phyloP scores from a whole-genome alignment of 2,888 invertebrate genomes.

The Rotaria socialis region DNA sequence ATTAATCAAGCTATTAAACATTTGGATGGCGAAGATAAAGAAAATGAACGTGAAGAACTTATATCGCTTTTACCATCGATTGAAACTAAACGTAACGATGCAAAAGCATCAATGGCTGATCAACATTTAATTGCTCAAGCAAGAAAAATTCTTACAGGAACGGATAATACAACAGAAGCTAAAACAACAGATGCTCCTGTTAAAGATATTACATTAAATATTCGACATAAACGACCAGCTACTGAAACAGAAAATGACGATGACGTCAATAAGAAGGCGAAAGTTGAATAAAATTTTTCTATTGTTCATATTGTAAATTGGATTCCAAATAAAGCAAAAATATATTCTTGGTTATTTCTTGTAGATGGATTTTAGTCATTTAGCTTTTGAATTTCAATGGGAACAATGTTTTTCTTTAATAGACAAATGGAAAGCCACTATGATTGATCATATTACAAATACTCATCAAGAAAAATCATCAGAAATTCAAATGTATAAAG shows the following conservation, averaged over 20 bases:
- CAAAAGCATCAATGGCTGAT: background rate
- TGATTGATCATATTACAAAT: background rate
- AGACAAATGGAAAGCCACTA: background rate
- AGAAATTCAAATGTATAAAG: background rate
- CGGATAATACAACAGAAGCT: background rate
- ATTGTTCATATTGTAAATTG: background rate
- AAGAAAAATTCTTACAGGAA: slow-evolving; percentile 17
- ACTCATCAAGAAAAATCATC: background rate
- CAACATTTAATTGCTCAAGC: slow-evolving; percentile 12
- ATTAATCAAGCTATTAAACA: background rate
- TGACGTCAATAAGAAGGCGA: background rate
- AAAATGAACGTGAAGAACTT: background rate
- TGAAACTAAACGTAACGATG: slow-evolving; percentile 10
- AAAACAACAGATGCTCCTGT: background rate
- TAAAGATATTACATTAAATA: slow-evolving; percentile 34
- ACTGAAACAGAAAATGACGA: background rate
- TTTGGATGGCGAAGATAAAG: background rate
- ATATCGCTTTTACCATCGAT: background rate
- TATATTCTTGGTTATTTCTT: background rate
- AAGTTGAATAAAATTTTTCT: background rate
- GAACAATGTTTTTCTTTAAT: slow-evolving; percentile 4
- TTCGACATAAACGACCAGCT: slow-evolving; percentile 15
- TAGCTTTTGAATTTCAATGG: slow-evolving; percentile 25
- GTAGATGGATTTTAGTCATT: slow-evolving; percentile 17
- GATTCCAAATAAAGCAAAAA: background rate